Evolutionary conservation across 2,888 invertebrate species (phyloP).

Genomic region (Conchocele bisecta): DNA sequence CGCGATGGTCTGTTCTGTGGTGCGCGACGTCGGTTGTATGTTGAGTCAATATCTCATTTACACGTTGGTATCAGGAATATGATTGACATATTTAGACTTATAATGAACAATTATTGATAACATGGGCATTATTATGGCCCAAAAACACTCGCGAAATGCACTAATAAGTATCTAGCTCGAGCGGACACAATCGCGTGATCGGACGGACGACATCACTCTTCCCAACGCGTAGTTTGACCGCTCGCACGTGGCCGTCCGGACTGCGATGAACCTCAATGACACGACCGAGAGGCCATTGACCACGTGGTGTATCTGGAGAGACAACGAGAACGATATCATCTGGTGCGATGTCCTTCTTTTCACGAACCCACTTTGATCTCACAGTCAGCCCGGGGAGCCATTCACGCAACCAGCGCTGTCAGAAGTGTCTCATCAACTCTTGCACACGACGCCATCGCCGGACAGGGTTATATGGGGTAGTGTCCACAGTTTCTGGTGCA

Average conservation of each 20-base stretch:
- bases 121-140: no score
- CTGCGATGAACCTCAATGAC: slow-evolving; percentile 25
- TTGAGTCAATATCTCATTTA: no score
- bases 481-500: slow-evolving; percentile 42
- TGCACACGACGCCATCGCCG: slow-evolving; percentile 47
- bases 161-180: slow-evolving; percentile 19
- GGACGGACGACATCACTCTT: slow-evolving; percentile 13
- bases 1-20: no score
- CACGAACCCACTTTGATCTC: slow-evolving; percentile 33
- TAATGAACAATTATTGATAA: no score
- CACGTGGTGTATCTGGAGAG: slow-evolving; percentile 23
- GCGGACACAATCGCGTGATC: slow-evolving; percentile 23
- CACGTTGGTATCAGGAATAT: no score
- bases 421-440: slow-evolving; percentile 50
- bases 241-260: slow-evolving; percentile 30
- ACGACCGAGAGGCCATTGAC: slow-evolving; percentile 44
- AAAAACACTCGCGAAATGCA: no score
- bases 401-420: slow-evolving; percentile 47
- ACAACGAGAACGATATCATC: slow-evolving; percentile 45
- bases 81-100: no score
- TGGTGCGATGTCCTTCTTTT: slow-evolving; percentile 7
- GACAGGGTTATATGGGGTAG: background rate
- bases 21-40: no score
- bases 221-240: slow-evolving; percentile 13
- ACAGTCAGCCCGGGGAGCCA: slow-evolving; percentile 27